Base-by-base conservation (phyloP, 1,140 invertebrate genomes). In the Delia radicum region DNA sequence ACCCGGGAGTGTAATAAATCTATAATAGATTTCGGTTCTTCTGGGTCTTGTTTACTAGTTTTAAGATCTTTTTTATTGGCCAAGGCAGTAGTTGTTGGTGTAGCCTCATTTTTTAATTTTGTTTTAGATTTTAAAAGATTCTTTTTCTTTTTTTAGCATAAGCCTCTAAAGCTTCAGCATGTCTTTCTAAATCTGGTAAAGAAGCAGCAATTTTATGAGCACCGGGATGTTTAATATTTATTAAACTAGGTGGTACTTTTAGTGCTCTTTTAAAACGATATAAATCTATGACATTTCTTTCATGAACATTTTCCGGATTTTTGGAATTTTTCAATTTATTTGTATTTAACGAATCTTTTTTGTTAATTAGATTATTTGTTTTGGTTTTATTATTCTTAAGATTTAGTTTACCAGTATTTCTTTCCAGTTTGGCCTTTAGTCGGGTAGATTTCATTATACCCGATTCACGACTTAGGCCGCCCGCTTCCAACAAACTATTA, bases 191-290 rank as follows among this genome's bases (percentile, higher is more conserved):
- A 80, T 95, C 93, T 0, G 93, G 93, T 24, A 94, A 82, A 0
- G 93, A 94, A 21, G 92, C 91, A 0, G 93, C 93, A 18, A 92
- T 86, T 67, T 90, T 80, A 26, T 89, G 88, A 77, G 88, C 81
- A 4, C 90, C 88, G 0, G 91, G 89, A 73, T 90, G 87, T 26
- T 93, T 91, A 7, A 95, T 92, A 6, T 91, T 93, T 74, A 95
- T 95, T 42, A 95, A 86, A 76, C 91, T 90, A 13, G 91, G 87
- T 2, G 94, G 94, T 89, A 95, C 94, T 73, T 94, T 89, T 2
- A 95, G 85, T 0, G 93, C 94, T 77, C 92, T 89, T 84, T 95
- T 95, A 79, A 93, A 95, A 77, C 90, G 91, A 79, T 93, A 94
- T 26, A 94, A 88, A 80, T 94, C 93, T 79, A 85, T 80, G 77